These are phyloP conservation scores for Chlamydotis undulata DNA, from an alignment of 2,113 vertebrate genomes.

Conservation along the genomic window DNA sequence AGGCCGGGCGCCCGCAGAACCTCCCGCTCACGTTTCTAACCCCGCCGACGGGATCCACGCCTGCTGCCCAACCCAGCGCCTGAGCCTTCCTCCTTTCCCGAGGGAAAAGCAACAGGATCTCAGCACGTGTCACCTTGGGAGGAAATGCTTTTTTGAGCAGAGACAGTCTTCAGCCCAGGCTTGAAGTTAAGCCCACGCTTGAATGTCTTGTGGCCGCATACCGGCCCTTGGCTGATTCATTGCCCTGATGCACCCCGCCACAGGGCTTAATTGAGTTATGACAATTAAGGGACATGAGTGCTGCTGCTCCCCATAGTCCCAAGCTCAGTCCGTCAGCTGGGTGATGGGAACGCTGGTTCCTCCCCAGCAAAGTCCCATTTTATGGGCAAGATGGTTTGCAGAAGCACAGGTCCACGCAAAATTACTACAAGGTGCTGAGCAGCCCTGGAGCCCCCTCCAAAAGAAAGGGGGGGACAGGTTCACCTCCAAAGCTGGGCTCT, in stretches of 20 bases:
- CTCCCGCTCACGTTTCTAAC: not conserved
- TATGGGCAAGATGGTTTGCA: not conserved
- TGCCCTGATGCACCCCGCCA: not conserved
- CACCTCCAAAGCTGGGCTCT: not conserved
- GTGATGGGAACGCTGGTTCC: fast-evolving
- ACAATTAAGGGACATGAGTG: not conserved
- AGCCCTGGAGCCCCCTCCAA: not conserved
- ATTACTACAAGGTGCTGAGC: not conserved
- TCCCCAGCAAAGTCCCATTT: not conserved
- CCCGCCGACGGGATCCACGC: not conserved
- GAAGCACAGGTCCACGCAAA: not conserved
- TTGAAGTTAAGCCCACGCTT: not conserved
- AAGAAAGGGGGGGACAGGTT: not conserved
- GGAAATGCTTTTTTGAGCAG: fast-evolving
- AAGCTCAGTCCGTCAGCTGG: not conserved
- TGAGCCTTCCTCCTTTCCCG: not conserved
- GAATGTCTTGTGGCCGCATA: fast-evolving
- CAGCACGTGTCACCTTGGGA: fast-evolving
- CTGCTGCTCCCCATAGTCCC: not conserved
- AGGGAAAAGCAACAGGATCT: not conserved
- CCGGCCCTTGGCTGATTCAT: not conserved
- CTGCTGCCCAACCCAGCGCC: not conserved
- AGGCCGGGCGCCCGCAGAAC: not conserved
- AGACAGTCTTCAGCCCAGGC: not conserved
- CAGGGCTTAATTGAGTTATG: not conserved